Evolutionary conservation across 2,888 invertebrate species (phyloP).

Genomic region (Eustalomyia histrio): DNA sequence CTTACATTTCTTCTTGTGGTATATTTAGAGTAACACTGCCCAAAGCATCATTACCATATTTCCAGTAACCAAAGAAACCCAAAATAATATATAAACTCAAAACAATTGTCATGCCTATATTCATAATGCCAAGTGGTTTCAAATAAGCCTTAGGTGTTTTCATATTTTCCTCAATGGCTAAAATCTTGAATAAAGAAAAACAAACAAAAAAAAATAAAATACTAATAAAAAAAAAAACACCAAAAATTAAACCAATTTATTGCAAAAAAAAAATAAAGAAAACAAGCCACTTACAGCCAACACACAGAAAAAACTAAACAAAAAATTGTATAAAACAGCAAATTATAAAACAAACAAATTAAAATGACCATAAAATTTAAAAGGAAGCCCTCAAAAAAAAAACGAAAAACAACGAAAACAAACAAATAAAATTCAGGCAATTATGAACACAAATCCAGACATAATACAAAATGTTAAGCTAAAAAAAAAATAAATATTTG

Average conservation of each 20-base stretch:
- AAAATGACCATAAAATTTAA: slow-evolving; percentile 26
- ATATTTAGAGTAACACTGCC: slow-evolving; percentile 95
- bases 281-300: not conserved
- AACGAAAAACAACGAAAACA: too few species aligned
- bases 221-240: slow-evolving; percentile 16
- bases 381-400: not conserved
- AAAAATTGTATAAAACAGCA: slow-evolving; percentile 5
- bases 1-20: slow-evolving; percentile 86
- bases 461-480: slow-evolving; percentile 3
- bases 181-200: slow-evolving; percentile 82
- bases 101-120: slow-evolving; percentile 93
- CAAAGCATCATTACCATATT: slow-evolving; percentile 87
- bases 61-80: slow-evolving; percentile 96
- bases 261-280: not conserved
- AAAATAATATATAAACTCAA: slow-evolving; percentile 89
- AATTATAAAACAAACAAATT: slow-evolving; percentile 34
- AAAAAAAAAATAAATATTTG: too few species aligned
- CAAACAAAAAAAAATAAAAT: slow-evolving; percentile 1
- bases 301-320: not conserved
- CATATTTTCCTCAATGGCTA: slow-evolving; percentile 98
- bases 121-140: slow-evolving; percentile 93
- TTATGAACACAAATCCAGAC: slow-evolving; percentile 13
- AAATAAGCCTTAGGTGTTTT: slow-evolving; percentile 92
- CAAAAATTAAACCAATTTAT: slow-evolving; percentile 23
- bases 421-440: slow-evolving; percentile 16